Conservation (phyloP, 2,888 invertebrate genomes). For the Tolmerus cingulatus region DNA sequence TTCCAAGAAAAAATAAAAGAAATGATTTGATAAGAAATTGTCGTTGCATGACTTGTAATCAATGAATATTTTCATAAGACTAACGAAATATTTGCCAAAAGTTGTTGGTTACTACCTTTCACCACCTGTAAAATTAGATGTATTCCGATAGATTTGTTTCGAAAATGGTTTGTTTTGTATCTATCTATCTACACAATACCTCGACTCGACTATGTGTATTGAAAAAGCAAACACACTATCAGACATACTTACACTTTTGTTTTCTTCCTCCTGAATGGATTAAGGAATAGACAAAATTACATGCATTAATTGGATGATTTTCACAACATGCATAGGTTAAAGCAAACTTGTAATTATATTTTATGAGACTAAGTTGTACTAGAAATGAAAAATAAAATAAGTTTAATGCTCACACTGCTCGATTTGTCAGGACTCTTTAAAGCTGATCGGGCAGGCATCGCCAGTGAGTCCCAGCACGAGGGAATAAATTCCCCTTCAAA, state of each 20-base stretch:
- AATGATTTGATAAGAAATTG: too few relatives aligned
- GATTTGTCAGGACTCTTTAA: slow-evolving; percentile 67
- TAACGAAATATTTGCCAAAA: too few relatives aligned
- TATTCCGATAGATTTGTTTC: too few relatives aligned
- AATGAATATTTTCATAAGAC: too few relatives aligned
- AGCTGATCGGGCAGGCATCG: slow-evolving; percentile 78
- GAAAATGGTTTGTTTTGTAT: too few relatives aligned
- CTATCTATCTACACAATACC: too few relatives aligned
- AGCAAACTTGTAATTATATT: background rate
- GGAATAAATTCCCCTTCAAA: slow-evolving; percentile 80
- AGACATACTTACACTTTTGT: slow-evolving; percentile 47
- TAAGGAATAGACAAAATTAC: slow-evolving; percentile 34
- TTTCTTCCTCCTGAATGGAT: slow-evolving; percentile 49
- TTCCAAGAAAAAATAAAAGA: too few relatives aligned
- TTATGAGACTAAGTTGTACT: background rate
- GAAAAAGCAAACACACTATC: background rate
- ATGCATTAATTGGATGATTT: slow-evolving; percentile 42
- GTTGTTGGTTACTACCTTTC: too few relatives aligned
- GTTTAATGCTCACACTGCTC: slow-evolving; percentile 50
- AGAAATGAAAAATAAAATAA: background rate
- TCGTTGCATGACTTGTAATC: too few relatives aligned
- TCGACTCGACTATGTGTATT: background rate
- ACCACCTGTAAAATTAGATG: too few relatives aligned
- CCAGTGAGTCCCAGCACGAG: slow-evolving; percentile 82
- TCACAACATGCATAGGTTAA: slow-evolving; percentile 39